These are phyloP conservation scores for Parambassis ranga DNA, from an alignment of 2,797 vertebrate genomes.

Conservation along the genomic window DNA sequence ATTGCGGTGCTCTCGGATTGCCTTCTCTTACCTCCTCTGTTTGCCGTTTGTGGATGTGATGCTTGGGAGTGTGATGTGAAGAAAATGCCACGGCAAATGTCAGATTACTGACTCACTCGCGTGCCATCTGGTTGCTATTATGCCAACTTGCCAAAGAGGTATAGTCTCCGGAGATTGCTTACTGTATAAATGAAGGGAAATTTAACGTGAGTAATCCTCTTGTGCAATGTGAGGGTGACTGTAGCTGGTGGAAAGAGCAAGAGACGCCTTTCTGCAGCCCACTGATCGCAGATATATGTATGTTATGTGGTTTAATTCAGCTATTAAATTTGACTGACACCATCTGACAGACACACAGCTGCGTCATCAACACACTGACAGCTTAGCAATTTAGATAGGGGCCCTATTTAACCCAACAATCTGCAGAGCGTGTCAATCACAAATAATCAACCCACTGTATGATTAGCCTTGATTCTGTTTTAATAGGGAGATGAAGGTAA, in stretches of 20 bases:
- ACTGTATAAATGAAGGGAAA: slow-evolving; percentile 18
- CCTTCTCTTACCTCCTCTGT: slow-evolving; percentile 7
- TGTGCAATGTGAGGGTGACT: background rate
- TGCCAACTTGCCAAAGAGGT: slow-evolving; percentile 68
- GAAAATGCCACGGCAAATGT: slow-evolving; percentile 80
- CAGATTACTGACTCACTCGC: slow-evolving; percentile 78
- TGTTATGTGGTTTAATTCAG: slow-evolving; percentile 28
- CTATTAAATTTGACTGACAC: slow-evolving; percentile 40
- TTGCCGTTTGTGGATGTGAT: slow-evolving; percentile 38
- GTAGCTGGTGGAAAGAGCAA: slow-evolving; percentile 1
- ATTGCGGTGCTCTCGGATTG: slow-evolving; percentile 8
- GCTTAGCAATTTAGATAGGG: slow-evolving; percentile 63
- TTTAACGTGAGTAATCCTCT: slow-evolving; percentile 51
- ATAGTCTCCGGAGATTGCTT: slow-evolving; percentile 65
- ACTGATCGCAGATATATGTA: slow-evolving; percentile 18
- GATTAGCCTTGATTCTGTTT: slow-evolving; percentile 29
- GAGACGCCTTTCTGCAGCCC: background rate
- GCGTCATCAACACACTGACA: slow-evolving; percentile 42
- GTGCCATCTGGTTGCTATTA: slow-evolving; percentile 81
- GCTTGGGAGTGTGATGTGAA: slow-evolving; percentile 57
- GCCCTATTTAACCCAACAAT: slow-evolving; percentile 51
- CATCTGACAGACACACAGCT: slow-evolving; percentile 48
- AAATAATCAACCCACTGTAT: slow-evolving; percentile 35
- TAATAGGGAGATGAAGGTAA: slow-evolving; percentile 13
- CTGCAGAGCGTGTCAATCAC: slow-evolving; percentile 61